phyloP scores from a whole-genome alignment of 2,888 invertebrate genomes.

The Drosophila mimetica region DNA sequence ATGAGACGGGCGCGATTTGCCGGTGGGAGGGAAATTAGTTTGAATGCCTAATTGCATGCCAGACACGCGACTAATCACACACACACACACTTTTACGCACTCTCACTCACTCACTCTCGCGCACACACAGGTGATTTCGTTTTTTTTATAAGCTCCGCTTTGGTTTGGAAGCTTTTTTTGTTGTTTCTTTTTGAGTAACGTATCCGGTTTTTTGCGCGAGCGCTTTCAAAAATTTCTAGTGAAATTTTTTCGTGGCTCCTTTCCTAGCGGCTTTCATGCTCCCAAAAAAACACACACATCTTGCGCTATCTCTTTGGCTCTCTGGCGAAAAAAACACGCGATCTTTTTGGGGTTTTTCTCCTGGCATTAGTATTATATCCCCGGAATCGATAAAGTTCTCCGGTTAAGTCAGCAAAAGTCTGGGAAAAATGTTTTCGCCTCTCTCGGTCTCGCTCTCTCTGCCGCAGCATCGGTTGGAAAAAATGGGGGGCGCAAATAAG shows the following conservation, averaged over 20 bases:
- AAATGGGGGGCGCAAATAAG: constrained; percentile 3
- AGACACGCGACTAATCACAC: constrained; percentile 56
- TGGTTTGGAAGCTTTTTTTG: constrained; percentile 52
- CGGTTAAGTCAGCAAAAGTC: constrained; percentile 58
- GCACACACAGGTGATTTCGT: constrained; percentile 59
- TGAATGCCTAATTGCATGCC: constrained; percentile 55
- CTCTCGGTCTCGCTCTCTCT: background rate
- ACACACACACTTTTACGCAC: constrained; percentile 21
- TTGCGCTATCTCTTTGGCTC: constrained; percentile 4
- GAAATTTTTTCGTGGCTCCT: constrained; percentile 64
- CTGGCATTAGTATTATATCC: constrained; percentile 26
- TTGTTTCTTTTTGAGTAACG: constrained; percentile 47
- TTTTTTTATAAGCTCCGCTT: constrained; percentile 68
- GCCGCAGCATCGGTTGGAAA: constrained; percentile 25
- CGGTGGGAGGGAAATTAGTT: constrained; percentile 45
- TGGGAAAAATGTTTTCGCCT: constrained; percentile 19
- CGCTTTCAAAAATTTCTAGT: constrained; percentile 79
- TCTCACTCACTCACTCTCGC: constrained; percentile 37
- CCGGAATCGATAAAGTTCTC: constrained; percentile 63
- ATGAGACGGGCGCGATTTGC: constrained; percentile 28
- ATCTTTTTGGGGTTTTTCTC: constrained; percentile 41
- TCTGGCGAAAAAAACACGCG: constrained; percentile 57
- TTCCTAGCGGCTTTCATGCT: constrained; percentile 33
- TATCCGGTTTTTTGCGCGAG: constrained; percentile 74
- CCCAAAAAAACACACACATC: constrained; percentile 17